Evolutionary conservation across 2,888 invertebrate species (phyloP), one percentile per base, ranked within the genome.

Genomic region (Argyresthia goedartella): DNA sequence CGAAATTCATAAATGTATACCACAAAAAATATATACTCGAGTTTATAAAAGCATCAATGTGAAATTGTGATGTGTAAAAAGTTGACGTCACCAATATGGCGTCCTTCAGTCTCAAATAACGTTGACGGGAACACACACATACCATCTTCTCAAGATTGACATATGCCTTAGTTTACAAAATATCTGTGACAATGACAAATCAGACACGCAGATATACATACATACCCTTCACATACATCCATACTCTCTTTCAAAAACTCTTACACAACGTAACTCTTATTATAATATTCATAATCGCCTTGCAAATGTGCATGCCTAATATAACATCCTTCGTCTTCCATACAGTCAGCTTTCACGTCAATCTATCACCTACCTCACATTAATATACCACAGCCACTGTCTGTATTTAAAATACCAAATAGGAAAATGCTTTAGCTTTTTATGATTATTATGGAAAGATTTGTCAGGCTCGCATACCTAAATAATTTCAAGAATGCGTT

Each of bases 351-450:
- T 78, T 73, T 74, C 70, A 81, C 75, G 60, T 68, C 47, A 53
- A 54, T 16, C 62, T 70, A 71, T 69, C 76, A 74, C 69, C 60
- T 76, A 76, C 69, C 68, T 80, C 80, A 81, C 73, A 81, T 84
- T 79, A 84, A 82, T 76, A 85, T 85, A 86, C 86, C 86, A 86
- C 86, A 86, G 86, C 86, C 86, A 86, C 85, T 81, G 81, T 82
- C 84, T 85, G 85, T 86, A 85, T 84, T 82, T 78, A 84, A 81
- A 85, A 85, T 84, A 85, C 85, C 86, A 77, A 86, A 85, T 85
- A 85, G 84, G 82, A 85, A 82, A 84, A 85, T 82, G 84, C 81
- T 78, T 75, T 61, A 69, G 79, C 68, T 74, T 74, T 42, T 48
- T 45, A 36, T 65, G 76, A 68, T 76, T 73, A 81, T 73, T 74